Percentiles rank a stretch among this genome's conserved stretches.
Conservation (phyloP, 2,888 invertebrate genomes). For the Heteropelma amictum region DNA sequence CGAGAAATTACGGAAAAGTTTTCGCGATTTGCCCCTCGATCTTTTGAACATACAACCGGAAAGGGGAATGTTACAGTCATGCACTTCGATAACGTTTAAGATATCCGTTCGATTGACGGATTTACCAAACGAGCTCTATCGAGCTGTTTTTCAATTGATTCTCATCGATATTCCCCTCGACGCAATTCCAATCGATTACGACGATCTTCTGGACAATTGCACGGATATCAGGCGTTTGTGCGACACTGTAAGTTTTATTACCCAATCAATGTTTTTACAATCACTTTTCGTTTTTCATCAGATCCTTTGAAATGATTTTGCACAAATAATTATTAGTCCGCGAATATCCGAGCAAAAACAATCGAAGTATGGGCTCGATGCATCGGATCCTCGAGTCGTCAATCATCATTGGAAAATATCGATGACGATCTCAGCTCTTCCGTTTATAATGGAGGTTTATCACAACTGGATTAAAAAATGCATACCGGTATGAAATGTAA, state of each 20-base stretch:
- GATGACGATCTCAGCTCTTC: too few relatives aligned
- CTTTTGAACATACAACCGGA: slow-evolving; percentile 66
- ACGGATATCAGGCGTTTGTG: slow-evolving; percentile 58
- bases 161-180: slow-evolving; percentile 73
- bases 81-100: slow-evolving; percentile 67
- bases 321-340: slow-evolving; percentile 36
- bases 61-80: slow-evolving; percentile 65
- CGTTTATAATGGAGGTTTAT: too few relatives aligned
- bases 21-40: slow-evolving; percentile 61
- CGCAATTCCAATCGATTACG: slow-evolving; percentile 64
- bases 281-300: too few relatives aligned
- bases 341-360: slow-evolving; percentile 36
- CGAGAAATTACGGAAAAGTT: slow-evolving; percentile 27
- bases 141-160: slow-evolving; percentile 69
- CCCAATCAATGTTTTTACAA: too few relatives aligned
- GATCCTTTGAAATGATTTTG: too few relatives aligned
- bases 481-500: too few relatives aligned
- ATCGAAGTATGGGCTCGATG: slow-evolving; percentile 28
- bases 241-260: slow-evolving; percentile 60
- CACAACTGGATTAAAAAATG: too few relatives aligned
- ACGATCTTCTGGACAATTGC: slow-evolving; percentile 57
- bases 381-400: background rate
- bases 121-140: slow-evolving; percentile 65
- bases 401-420: background rate
- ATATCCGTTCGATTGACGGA: slow-evolving; percentile 64